phyloP scores from a whole-genome alignment of 2,113 vertebrate genomes.

The Oryzias woworae region DNA sequence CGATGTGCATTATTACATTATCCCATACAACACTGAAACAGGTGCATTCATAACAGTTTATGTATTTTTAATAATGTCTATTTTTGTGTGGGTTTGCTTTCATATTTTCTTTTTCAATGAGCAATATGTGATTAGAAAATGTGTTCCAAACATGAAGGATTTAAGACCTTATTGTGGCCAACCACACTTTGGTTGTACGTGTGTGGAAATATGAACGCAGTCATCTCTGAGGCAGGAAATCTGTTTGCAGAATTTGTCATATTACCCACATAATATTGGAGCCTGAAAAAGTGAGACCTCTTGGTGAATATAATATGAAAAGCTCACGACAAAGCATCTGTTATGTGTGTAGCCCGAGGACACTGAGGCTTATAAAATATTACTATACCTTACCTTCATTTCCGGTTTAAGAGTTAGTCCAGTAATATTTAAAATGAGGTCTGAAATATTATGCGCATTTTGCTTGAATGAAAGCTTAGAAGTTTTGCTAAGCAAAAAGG shows the following conservation, averaged over 20 bases:
- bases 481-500: slow-evolving; percentile 20
- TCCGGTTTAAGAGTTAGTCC: slow-evolving; percentile 14
- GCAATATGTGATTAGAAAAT: not conserved
- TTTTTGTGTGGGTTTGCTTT: slow-evolving; percentile 21
- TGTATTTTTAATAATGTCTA: slow-evolving; percentile 43
- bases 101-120: slow-evolving; percentile 33
- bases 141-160: not conserved
- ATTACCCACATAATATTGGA: slow-evolving; percentile 38
- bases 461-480: slow-evolving; percentile 23
- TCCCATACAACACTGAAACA: slow-evolving; percentile 45
- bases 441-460: slow-evolving; percentile 12
- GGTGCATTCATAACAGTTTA: slow-evolving; percentile 55
- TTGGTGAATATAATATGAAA: slow-evolving; percentile 42
- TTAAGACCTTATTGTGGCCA: too few species aligned
- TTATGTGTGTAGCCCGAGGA: slow-evolving; percentile 16
- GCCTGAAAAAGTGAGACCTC: slow-evolving; percentile 38
- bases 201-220: too few species aligned
- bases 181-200: too few species aligned
- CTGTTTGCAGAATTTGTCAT: slow-evolving; percentile 29
- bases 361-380: slow-evolving; percentile 16
- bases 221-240: not conserved
- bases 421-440: slow-evolving; percentile 18
- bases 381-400: slow-evolving; percentile 20
- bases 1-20: slow-evolving; percentile 64
- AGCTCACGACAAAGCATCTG: slow-evolving; percentile 14